Base-by-base conservation (phyloP, 2,888 invertebrate species). In the Campoplex capitator region DNA sequence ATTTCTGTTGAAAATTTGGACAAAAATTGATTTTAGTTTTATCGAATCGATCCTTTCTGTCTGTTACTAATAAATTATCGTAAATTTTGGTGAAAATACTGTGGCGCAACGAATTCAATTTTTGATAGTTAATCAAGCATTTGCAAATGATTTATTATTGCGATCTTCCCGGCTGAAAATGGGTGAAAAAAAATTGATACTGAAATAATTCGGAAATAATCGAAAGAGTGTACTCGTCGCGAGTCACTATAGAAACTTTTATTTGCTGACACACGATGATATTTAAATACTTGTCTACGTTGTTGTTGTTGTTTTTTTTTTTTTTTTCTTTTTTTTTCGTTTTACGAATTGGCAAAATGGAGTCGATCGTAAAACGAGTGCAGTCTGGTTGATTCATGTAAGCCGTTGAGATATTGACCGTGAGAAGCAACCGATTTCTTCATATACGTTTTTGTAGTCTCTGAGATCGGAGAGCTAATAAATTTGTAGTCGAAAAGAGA, bases 381-480 rank as follows among this genome's bases (percentile, higher is more conserved):
- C 82, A 84, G 11, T 65, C 35, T n/a, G 45, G 73, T 84, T 71
- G 78, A 74, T 77, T 87, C 71, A 45, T 73, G 16, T 62, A 42
- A 70, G 28, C 18, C 77, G 81, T 74, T 76, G 56, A 73, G 70
- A 56, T 23, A 58, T 48, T 58, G 58, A 51, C 79, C 84, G 78
- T 84, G 87, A 76, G 82, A 81, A 84, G 73, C 23, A 79, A 48
- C 70, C 75, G 51, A 68, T 73, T 83, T 74, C 70, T 87, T 84
- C 6, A 23, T 70, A 82, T 87, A 84, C 68, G 68, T 83, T 83
- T 58, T 56, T 32, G 6, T 3, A 58, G 76, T 71, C 87, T 65
- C 13, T 28, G 38, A 45, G 51, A 87, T 78, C 70, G 73, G 80
- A 79, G 83, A 70, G 77, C 82, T 58, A 80, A 87, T 88, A 87